Evolutionary conservation across 92 coral and sea anemone genomes (phyloP), one percentile per base, ranked within the genome.

Genomic region (Blastomussa wellsi): DNA sequence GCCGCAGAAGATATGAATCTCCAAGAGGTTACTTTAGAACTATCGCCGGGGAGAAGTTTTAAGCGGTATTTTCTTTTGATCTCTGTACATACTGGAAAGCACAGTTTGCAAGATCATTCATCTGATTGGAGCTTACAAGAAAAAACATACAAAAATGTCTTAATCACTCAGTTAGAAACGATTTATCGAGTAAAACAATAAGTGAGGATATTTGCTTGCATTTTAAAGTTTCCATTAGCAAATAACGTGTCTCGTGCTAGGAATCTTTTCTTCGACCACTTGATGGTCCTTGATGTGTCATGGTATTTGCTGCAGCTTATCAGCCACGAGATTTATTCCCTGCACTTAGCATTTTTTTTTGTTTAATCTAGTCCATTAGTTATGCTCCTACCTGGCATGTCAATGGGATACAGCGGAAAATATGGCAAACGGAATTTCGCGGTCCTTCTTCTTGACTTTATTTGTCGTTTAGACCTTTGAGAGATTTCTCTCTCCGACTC

Each of bases 361-460:
- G 22, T 14, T 68, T 32, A 5, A 68, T n/a, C 41, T 16, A 13
- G 17, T 3, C 28, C n/a, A 35, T 33, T 31, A 82, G 35, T 31
- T 29, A 41, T 20, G 8, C 24, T 62, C 80, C 12, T 74, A 74
- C 87, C 87, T n/a, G 87, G 81, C 28, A 83, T 4, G 72, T 83
- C 87, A 22, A 83, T 83, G 41, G 73, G 73, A 35, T 83, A 83
- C 15, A 83, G 87, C 2, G 87, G 87, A 59, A 72, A 83, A 24
- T 74, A 31, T 2, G 87, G 87, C 26, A 83, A 35, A 47, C n/a
- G 36, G 44, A 33, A 83, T 60, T 38, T 72, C 19, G 31, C 7
- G 68, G n/a, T 19, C 13, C 60, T 67, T 36, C 28, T 83, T 13
- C 36, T 26, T 36, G 38, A 41, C 39, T 68, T 74, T 14, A 44